Conservation (phyloP, 2,888 invertebrate genomes). For the Drosophila limbata region DNA sequence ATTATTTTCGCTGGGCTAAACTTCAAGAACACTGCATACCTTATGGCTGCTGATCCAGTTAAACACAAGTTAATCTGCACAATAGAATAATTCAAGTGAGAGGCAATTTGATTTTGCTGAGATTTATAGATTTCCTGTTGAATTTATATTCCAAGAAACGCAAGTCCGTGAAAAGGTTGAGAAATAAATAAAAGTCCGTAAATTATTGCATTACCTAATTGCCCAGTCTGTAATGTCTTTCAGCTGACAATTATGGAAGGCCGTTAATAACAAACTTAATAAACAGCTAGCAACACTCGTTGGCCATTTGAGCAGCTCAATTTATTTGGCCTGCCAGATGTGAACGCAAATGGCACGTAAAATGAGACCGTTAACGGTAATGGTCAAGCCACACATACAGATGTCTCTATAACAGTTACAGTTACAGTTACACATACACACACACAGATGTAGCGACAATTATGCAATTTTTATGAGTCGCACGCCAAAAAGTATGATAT, state of each 20-base stretch:
- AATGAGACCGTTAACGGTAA: conserved; percentile 55
- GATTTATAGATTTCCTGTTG: conserved; percentile 8
- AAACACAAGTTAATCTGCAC: conserved; percentile 22
- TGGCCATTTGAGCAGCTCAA: conserved; percentile 55
- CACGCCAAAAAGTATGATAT: conserved; percentile 59
- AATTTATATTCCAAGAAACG: neutral
- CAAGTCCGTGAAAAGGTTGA: neutral
- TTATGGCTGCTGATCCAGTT: conserved; percentile 44
- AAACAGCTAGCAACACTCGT: conserved; percentile 34
- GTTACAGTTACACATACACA: conserved; percentile 23
- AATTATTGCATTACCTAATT: conserved; percentile 37
- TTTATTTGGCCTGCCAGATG: conserved; percentile 67
- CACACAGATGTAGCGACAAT: conserved; percentile 46
- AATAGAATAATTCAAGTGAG: conserved; percentile 4
- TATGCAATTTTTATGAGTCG: conserved; percentile 74
- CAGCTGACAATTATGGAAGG: conserved; percentile 34
- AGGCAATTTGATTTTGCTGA: conserved; percentile 16
- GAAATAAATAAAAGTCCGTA: conserved; percentile 34
- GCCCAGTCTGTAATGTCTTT: conserved; percentile 13
- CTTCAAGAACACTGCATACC: conserved; percentile 27
- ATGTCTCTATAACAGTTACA: conserved; percentile 29
- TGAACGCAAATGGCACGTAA: conserved; percentile 65
- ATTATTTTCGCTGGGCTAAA: conserved; percentile 38
- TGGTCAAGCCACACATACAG: conserved; percentile 43
- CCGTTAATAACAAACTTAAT: conserved; percentile 54